Percentiles rank a stretch among this genome's conserved stretches.
phyloP scores from a whole-genome alignment of 2,113 vertebrate species.

The Onychorhynchus coronatus region DNA sequence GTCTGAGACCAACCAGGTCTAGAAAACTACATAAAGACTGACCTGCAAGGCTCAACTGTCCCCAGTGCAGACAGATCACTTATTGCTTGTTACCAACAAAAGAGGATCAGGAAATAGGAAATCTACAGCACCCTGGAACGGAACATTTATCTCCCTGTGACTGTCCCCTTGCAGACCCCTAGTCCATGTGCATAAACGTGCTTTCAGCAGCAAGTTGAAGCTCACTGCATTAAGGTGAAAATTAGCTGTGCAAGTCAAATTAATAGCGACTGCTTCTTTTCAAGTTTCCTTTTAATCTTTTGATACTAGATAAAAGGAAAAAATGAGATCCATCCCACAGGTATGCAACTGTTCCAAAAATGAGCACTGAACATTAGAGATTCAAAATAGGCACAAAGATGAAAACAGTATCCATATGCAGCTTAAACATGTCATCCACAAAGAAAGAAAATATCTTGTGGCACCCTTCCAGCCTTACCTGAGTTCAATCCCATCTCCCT shows the following conservation, averaged over 20 bases:
- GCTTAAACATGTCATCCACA: background rate
- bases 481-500: background rate
- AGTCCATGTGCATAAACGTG: background rate
- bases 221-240: background rate
- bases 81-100: background rate
- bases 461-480: background rate
- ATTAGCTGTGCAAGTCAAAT: slow-evolving; percentile 34
- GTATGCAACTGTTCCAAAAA: slow-evolving; percentile 3
- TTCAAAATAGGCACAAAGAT: background rate
- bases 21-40: background rate
- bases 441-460: background rate
- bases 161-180: background rate
- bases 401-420: background rate
- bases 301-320: slow-evolving; percentile 41
- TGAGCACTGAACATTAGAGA: background rate
- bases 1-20: background rate
- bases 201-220: background rate
- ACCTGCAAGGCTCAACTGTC: background rate
- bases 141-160: background rate
- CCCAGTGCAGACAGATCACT: background rate
- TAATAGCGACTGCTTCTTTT: background rate
- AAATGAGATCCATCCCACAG: background rate
- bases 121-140: background rate
- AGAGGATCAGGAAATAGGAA: background rate
- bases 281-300: slow-evolving; percentile 32